Base-by-base conservation (phyloP, 2,113 vertebrate species). In the Rhagologus leucostigma region DNA sequence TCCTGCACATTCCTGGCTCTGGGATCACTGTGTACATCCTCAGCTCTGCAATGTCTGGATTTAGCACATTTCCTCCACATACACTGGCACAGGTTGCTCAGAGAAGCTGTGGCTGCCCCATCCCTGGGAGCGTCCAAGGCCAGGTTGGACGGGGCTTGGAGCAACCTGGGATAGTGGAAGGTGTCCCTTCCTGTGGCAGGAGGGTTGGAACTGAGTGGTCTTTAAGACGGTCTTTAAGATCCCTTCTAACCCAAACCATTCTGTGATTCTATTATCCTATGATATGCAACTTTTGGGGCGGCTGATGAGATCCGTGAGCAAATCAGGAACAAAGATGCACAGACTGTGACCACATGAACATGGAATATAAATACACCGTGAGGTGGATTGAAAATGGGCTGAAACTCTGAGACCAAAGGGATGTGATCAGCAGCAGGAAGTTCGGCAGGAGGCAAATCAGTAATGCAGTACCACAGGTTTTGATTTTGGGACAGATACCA, bases 401-500 rank as follows among this genome's bases (percentile, higher is more conserved):
- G 44, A 67, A 42, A 4, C 63, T 13, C 21, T 59, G 39, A 62
- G 7, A 9, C 27, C 16, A 33, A 29, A 67, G 27, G n/a, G 14
- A 8, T 86, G 11, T 39, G 35, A 46, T 30, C 47, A 83, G 29
- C 37, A 70, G 39, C 29, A 24, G 57, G 32, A 62, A 26, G 44
- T 33, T 60, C 2, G 3, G n/a, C 23, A 67, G 29, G n/a, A 70
- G 33, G 8, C 5, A 57, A 55, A 62, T 35, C 35, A n/a, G 7
- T 18, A 59, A 26, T 19, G 20, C 9, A 74, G 37, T 16, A 46
- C 10, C 15, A 20, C 11, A 50, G 15, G n/a, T 17, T 22, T 4
- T 1, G 3, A 20, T 62, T 29, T 2, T 42, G 60, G 32, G 20
- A 49, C 0, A 0, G 0, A 63, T 15, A 19, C 3, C 7, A 2